phyloP scores from a whole-genome alignment of 2,113 vertebrate genomes.

The Atherinomorus stipes region DNA sequence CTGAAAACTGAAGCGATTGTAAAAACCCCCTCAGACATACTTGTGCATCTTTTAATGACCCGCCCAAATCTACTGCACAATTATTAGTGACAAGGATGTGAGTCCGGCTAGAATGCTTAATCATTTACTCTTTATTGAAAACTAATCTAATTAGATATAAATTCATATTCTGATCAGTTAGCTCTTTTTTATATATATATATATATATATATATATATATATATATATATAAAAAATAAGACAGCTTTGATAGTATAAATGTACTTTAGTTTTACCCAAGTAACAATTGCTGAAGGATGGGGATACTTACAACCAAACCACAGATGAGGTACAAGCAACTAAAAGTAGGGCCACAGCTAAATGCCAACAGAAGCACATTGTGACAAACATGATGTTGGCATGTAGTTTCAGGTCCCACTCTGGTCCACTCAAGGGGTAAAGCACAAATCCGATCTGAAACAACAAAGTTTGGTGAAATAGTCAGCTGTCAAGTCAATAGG shows the following conservation, averaged over 20 bases:
- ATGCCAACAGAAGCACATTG: conserved; percentile 99
- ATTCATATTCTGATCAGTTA: background rate
- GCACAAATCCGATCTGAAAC: conserved; percentile 91
- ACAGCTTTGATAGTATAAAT: too few species aligned
- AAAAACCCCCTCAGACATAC: too few species aligned
- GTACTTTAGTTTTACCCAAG: too few species aligned
- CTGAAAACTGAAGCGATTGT: background rate
- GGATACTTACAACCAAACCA: conserved; percentile 84
- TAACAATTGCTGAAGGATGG: background rate
- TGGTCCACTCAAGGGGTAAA: conserved; percentile 86
- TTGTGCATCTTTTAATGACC: too few species aligned
- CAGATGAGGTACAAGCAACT: conserved; percentile 72
- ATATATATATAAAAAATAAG: too few species aligned
- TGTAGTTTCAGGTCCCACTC: conserved; percentile 85
- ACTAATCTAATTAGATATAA: too few species aligned
- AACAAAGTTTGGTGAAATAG: background rate
- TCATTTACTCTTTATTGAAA: too few species aligned
- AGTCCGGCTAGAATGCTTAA: too few species aligned
- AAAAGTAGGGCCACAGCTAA: conserved; percentile 81
- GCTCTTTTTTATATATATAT: too few species aligned
- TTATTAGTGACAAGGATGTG: too few species aligned
- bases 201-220: too few species aligned
- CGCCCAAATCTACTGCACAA: too few species aligned
- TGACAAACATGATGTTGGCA: conserved; percentile 93
- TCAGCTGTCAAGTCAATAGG: background rate